These are phyloP conservation scores for Crocuta crocuta DNA, from an alignment of 2,113 vertebrate genomes.

Conservation along the genomic window DNA sequence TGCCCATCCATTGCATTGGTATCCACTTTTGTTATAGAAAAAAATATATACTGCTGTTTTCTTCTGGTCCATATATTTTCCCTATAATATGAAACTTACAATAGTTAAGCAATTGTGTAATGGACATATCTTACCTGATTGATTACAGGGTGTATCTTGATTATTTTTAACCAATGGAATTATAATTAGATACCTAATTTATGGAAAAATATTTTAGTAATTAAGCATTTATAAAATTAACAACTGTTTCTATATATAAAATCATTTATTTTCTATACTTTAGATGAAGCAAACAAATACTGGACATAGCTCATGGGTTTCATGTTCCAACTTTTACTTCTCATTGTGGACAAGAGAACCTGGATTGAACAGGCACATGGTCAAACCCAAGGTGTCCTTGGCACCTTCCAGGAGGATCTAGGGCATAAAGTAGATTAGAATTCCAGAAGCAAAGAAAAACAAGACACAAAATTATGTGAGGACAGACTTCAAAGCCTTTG, in stretches of 20 bases:
- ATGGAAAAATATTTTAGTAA: background rate
- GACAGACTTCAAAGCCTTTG: background rate
- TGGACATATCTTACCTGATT: background rate
- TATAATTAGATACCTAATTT: background rate
- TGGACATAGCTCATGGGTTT: background rate
- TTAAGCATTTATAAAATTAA: background rate
- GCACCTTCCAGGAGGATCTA: background rate
- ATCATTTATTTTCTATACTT: background rate
- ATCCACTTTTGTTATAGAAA: background rate
- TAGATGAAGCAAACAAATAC: background rate
- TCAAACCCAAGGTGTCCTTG: background rate
- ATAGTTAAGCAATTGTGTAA: background rate
- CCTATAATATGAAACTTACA: background rate
- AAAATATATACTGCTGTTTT: conserved; percentile 5
- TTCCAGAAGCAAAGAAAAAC: background rate
- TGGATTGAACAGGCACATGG: background rate
- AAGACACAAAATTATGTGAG: background rate
- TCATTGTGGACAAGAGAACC: background rate
- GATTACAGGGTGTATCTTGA: background rate
- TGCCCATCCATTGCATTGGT: background rate
- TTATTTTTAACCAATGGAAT: background rate
- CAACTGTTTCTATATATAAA: background rate
- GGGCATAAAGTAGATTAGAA: no score
- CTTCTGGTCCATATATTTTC: background rate
- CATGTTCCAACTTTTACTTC: background rate